Conservation (phyloP, 1,140 invertebrate species). For the Atta colombica region DNA sequence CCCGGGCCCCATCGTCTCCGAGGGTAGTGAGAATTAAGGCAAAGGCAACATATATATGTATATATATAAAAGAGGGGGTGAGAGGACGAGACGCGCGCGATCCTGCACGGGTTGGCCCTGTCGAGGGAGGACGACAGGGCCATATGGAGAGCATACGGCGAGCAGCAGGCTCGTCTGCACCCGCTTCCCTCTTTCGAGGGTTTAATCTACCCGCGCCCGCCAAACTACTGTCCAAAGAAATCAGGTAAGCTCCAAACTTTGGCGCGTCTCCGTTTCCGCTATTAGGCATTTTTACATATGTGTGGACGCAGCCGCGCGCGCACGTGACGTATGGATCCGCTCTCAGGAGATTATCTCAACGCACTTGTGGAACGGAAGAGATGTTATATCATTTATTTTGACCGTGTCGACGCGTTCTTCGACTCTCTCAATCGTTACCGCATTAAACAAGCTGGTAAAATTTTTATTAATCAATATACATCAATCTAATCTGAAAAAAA, state of each 20-base stretch:
- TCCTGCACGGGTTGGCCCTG: constrained; percentile 72
- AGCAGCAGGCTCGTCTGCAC: constrained; percentile 78
- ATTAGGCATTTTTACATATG: constrained; percentile 72
- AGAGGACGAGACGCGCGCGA: constrained; percentile 65
- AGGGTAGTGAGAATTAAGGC: constrained; percentile 75
- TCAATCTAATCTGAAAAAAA: not conserved
- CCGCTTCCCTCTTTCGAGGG: constrained; percentile 79
- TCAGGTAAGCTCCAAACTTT: constrained; percentile 80
- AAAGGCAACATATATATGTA: constrained; percentile 34
- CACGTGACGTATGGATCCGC: constrained; percentile 74
- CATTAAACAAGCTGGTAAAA: not conserved
- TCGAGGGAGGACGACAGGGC: constrained; percentile 79
- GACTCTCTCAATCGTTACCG: not conserved
- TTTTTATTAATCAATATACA: not conserved
- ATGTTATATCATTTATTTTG: constrained; percentile 10
- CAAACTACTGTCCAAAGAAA: constrained; percentile 84
- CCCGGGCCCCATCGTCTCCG: constrained; percentile 43
- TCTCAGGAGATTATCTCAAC: constrained; percentile 30
- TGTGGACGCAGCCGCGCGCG: constrained; percentile 71
- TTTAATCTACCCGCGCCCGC: constrained; percentile 84
- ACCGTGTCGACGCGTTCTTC: not conserved
- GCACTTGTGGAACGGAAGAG: constrained; percentile 9
- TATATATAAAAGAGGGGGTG: constrained; percentile 58
- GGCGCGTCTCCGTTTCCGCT: constrained; percentile 76
- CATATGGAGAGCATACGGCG: constrained; percentile 86